Evolutionary conservation across 2,888 invertebrate genomes (phyloP).

Genomic region (Aleiodes testaceus): DNA sequence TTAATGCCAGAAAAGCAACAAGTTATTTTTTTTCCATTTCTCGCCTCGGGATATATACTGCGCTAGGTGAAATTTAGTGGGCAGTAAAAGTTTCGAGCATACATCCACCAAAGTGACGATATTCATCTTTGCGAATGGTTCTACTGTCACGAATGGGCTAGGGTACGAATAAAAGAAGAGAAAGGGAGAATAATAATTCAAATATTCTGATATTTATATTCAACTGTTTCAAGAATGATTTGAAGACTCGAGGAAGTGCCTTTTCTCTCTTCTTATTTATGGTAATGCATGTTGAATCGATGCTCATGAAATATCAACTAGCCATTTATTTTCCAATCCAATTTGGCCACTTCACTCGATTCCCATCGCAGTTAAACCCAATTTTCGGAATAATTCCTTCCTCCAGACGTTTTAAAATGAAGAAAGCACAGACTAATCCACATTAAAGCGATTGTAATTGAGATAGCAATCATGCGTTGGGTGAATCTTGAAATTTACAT

Average conservation of each 20-base stretch:
- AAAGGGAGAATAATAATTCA: constrained; percentile 60
- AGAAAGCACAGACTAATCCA: constrained; percentile 5
- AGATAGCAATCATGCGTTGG: constrained; percentile 30
- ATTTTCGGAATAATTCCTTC: no score
- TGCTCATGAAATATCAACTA: constrained; percentile 26
- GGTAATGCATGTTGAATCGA: constrained; percentile 27
- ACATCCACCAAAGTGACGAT: constrained; percentile 67
- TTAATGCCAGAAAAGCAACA: constrained; percentile 58
- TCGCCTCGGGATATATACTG: constrained; percentile 46
- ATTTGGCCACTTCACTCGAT: background rate
- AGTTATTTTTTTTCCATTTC: constrained; percentile 56
- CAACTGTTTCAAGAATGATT: constrained; percentile 53
- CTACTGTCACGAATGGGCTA: constrained; percentile 18
- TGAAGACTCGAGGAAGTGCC: constrained; percentile 37
- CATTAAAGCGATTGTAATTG: constrained; percentile 27
- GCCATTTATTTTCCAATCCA: constrained; percentile 4
- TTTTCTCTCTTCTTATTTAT: constrained; percentile 14
- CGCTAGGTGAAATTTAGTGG: constrained; percentile 68
- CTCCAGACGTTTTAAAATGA: background rate
- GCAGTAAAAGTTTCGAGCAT: constrained; percentile 68
- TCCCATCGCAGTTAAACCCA: no score
- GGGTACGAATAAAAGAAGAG: constrained; percentile 41
- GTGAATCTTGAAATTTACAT: constrained; percentile 56
- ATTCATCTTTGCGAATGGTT: constrained; percentile 68
- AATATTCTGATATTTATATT: constrained; percentile 67